Conservation (phyloP, 2,888 invertebrate genomes). For the Ceriagrion tenellum region DNA sequence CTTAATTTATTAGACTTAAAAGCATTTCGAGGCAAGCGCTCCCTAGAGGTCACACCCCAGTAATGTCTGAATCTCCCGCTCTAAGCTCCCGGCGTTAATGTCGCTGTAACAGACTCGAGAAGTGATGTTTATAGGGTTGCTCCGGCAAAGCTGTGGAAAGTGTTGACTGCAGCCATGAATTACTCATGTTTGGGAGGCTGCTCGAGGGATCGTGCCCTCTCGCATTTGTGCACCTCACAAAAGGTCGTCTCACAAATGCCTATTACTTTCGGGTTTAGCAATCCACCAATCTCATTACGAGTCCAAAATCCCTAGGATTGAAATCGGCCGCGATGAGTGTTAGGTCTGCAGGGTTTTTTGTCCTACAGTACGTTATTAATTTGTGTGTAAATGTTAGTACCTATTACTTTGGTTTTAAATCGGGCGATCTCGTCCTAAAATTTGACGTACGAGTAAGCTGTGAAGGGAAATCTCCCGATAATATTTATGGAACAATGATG, state of each 20-base stretch:
- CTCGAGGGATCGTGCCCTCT: not conserved
- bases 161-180: not conserved
- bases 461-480: no score
- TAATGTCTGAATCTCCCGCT: not conserved
- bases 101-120: not conserved
- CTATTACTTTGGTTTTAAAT: no score
- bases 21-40: not conserved
- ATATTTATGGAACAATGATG: no score
- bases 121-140: not conserved
- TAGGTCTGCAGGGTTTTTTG: no score
- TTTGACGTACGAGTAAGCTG: no score
- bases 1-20: constrained; percentile 18
- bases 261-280: not conserved
- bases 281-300: not conserved
- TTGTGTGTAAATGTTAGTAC: no score
- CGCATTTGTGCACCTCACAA: not conserved
- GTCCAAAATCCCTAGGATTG: no score
- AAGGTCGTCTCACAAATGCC: not conserved
- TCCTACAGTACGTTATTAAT: no score
- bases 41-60: not conserved
- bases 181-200: not conserved
- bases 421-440: no score
- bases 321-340: no score
- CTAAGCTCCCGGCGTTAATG: not conserved
- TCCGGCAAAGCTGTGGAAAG: not conserved